Evolutionary conservation across 2,113 vertebrate species (phyloP).

Genomic region (Craseonycteris thonglongyai): DNA sequence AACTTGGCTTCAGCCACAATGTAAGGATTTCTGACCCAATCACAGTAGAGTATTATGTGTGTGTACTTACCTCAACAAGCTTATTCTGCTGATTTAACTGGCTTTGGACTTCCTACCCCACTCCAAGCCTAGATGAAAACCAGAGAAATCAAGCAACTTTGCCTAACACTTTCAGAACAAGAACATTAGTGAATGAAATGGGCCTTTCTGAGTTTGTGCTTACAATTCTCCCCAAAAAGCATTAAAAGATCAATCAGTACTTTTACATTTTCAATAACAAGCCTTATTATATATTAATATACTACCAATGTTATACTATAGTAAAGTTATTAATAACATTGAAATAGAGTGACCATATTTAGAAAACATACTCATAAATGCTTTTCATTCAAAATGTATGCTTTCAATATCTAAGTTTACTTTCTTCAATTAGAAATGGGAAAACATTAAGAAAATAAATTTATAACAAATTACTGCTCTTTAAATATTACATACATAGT

Average conservation of each 20-base stretch:
- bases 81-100: not conserved
- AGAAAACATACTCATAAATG: conserved; percentile 1
- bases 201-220: not conserved
- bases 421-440: not conserved
- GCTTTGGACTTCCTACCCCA: not conserved
- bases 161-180: not conserved
- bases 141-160: not conserved
- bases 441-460: not conserved
- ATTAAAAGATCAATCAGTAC: not conserved
- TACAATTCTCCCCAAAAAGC: not conserved
- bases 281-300: not conserved
- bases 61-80: not conserved
- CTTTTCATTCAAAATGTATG: not conserved
- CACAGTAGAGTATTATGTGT: not conserved
- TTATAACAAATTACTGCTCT: not conserved
- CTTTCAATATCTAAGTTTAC: not conserved
- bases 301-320: not conserved
- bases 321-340: not conserved
- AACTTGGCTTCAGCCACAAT: not conserved
- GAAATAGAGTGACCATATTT: not conserved
- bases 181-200: not conserved
- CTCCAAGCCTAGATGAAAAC: not conserved
- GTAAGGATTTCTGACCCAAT: not conserved
- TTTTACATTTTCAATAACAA: not conserved
- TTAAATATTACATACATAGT: not conserved